Evolutionary conservation across 2,797 vertebrate species (phyloP), one percentile per base, ranked within the genome.

Genomic region (Ibycter americanus): DNA sequence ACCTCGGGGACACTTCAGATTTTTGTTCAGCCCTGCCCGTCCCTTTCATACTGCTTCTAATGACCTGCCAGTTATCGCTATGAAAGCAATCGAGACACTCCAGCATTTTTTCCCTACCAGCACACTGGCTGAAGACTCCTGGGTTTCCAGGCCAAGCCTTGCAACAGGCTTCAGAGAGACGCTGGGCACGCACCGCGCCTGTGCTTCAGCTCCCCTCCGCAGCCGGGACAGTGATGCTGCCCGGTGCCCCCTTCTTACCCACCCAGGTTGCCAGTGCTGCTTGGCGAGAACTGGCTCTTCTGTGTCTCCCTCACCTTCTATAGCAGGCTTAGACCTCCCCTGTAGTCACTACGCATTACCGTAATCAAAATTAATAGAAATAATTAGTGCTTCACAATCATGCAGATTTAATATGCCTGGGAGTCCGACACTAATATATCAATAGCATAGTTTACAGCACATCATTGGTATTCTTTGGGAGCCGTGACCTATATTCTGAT

Each of bases 361-460:
- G 1, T 47, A 55, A 87, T 67, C 2, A 0, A 83, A 84, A 94
- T 84, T 76, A 94, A 77, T 36, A 85, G 83, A 85, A 87, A 85
- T 92, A 87, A 94, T 95, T 62, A 94, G 76, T 8, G 47, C 94
- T 78, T 76, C 76, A 26, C 54, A 81, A 59, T 38, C 55, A 29
- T 0, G 8, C 58, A 83, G 92, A 88, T 82, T 95, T 87, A 91
- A 78, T 92, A 70, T n/a, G 63, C 78, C 82, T 51, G 71, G 19
- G 87, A 92, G 82, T 52, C 71, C 74, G 93, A 81, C 49, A 36
- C 82, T 66, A 55, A 94, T 85, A 14, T 55, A 95, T 81, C 93
- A 87, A 81, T 79, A 82, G 83, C 54, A 42, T 22, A 47, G 72
- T 88, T 92, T 92, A 76, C 84, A 70, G 83, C 34, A 47, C 25